Conservation (phyloP, 2,888 invertebrate species). For the Pterostichus niger region DNA sequence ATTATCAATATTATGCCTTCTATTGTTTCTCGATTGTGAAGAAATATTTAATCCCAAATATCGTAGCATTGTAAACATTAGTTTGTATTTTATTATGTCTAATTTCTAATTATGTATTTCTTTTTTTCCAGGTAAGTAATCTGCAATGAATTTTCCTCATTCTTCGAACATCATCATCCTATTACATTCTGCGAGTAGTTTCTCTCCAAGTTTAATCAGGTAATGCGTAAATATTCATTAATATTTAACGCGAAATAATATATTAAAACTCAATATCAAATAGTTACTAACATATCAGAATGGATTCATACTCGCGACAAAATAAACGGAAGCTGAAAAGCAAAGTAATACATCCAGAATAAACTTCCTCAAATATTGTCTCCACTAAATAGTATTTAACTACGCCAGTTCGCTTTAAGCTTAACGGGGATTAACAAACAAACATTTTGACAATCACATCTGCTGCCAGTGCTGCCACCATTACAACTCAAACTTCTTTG, state of each 20-base stretch:
- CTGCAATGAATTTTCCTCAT: conserved; percentile 4
- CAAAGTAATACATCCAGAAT: not conserved
- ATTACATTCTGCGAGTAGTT: not conserved
- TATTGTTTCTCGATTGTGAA: no score
- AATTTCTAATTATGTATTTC: conserved; percentile 10
- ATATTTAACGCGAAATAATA: no score
- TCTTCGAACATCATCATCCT: not conserved
- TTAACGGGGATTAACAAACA: conserved; percentile 20
- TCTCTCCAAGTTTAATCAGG: conserved; percentile 30
- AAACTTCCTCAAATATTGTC: conserved; percentile 38
- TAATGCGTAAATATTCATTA: not conserved
- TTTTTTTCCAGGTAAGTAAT: conserved; percentile 18
- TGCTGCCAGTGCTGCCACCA: not conserved
- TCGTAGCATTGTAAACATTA: no score
- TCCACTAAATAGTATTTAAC: conserved; percentile 10
- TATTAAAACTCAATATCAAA: no score
- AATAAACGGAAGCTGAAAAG: not conserved
- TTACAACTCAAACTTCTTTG: conserved; percentile 10
- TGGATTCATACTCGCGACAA: not conserved
- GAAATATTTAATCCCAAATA: not conserved
- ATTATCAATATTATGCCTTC: no score
- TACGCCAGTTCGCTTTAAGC: conserved; percentile 10
- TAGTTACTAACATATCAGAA: no score
- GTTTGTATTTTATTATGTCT: not conserved
- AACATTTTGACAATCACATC: conserved; percentile 41